Percentiles rank a stretch among this genome's conserved stretches.
Evolutionary conservation across 2,888 invertebrate species (phyloP).

Genomic region (Polydrusus cervinus): DNA sequence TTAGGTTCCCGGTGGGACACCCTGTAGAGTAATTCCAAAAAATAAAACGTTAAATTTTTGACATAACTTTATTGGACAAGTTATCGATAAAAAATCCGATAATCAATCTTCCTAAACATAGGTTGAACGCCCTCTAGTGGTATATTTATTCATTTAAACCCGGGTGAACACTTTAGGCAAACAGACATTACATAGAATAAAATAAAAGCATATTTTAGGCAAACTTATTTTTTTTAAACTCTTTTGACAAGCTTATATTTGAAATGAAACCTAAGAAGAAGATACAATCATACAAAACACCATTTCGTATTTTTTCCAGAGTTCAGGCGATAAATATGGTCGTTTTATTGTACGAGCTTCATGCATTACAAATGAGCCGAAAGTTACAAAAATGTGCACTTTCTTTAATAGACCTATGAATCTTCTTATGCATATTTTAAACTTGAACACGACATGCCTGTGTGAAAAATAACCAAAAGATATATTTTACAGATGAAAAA

Average conservation of each 20-base stretch:
- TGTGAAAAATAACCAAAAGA: conserved; percentile 29
- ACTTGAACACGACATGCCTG: conserved; percentile 7
- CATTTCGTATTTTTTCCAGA: conserved; percentile 36
- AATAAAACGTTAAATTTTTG: too few species aligned
- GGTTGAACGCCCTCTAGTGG: too few species aligned
- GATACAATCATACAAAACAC: conserved; percentile 28
- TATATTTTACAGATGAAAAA: conserved; percentile 16
- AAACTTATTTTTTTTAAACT: not conserved
- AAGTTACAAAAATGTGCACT: conserved; percentile 54
- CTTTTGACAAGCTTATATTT: conserved; percentile 28
- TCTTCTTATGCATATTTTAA: conserved; percentile 52
- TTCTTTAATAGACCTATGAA: conserved; percentile 53
- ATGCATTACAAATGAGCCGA: conserved; percentile 53
- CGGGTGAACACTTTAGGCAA: too few species aligned
- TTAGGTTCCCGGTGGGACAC: too few species aligned
- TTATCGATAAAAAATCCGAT: too few species aligned
- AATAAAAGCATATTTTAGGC: not conserved
- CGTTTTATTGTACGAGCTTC: conserved; percentile 46
- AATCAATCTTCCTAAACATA: too few species aligned
- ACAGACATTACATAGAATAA: too few species aligned
- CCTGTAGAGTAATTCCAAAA: too few species aligned
- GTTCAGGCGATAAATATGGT: conserved; percentile 38
- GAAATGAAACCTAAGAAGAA: conserved; percentile 20
- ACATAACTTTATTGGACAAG: too few species aligned
- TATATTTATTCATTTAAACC: too few species aligned